A percentile compares a stretch with the other conserved stretches of the same genome.
These are phyloP conservation scores for Hippopotamyrus pictus DNA, from an alignment of 2,797 vertebrate species.

Conservation along the genomic window DNA sequence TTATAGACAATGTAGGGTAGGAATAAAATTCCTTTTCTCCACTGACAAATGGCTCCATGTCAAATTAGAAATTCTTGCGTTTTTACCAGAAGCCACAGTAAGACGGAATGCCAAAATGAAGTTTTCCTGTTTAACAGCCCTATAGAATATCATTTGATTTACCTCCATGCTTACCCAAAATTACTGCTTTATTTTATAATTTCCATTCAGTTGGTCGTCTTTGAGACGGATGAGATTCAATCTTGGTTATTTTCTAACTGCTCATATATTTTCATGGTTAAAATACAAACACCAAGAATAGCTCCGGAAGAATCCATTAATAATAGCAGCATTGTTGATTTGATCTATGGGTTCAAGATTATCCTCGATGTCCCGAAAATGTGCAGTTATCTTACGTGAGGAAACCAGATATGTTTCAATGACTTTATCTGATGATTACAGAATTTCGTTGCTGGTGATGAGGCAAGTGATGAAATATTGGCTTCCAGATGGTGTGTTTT, in stretches of 20 bases:
- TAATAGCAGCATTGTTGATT: background rate
- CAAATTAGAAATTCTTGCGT: background rate
- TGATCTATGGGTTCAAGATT: background rate
- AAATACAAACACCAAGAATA: background rate
- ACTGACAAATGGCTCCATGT: background rate
- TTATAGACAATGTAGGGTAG: background rate
- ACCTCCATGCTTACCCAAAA: background rate
- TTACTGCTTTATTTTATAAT: conserved; percentile 4
- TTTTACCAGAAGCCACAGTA: background rate
- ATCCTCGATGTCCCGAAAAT: background rate
- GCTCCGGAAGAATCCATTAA: background rate
- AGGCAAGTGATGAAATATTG: background rate
- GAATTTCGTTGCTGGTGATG: background rate
- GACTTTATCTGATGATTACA: background rate
- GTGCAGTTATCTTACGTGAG: background rate
- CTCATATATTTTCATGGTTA: conserved; percentile 1
- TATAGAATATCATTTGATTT: conserved; percentile 12
- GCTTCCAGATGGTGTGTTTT: background rate
- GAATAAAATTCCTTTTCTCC: background rate
- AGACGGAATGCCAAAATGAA: background rate
- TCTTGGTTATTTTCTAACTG: background rate
- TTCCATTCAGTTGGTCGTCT: background rate
- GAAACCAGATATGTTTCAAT: background rate
- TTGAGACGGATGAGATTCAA: background rate
- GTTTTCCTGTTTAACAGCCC: background rate